A percentile compares a stretch with the other conserved stretches of the same genome.
Conservation (phyloP, 2,113 vertebrate genomes). For the Micronycteris hirsuta region DNA sequence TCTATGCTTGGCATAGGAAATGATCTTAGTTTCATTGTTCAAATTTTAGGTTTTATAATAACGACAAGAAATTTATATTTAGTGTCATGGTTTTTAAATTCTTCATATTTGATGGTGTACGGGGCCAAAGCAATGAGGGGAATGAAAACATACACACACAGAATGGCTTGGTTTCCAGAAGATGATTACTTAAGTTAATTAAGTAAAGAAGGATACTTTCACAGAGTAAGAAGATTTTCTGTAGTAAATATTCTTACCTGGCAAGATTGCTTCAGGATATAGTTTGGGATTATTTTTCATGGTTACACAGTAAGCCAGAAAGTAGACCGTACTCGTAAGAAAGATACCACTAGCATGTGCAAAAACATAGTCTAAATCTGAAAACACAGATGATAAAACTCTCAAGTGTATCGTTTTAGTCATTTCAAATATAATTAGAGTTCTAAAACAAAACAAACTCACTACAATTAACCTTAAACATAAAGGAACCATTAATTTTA, state of each 20-base stretch:
- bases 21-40: background rate
- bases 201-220: background rate
- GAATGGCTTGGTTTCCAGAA: background rate
- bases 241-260: slow-evolving; percentile 80
- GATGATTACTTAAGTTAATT: background rate
- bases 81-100: background rate
- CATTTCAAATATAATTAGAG: background rate
- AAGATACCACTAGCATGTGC: slow-evolving; percentile 91
- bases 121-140: background rate
- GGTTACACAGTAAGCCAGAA: slow-evolving; percentile 86
- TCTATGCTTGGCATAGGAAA: background rate
- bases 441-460: slow-evolving; percentile 15
- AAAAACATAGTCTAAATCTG: slow-evolving; percentile 94
- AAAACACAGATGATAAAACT: slow-evolving; percentile 59
- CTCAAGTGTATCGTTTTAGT: background rate
- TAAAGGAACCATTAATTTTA: background rate
- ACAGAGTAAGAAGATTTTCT: background rate
- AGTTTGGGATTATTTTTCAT: slow-evolving; percentile 88
- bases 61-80: background rate
- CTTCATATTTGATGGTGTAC: background rate
- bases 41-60: background rate
- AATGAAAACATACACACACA: background rate
- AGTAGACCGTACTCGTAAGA: slow-evolving; percentile 89
- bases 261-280: slow-evolving; percentile 87
- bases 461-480: background rate